Evolutionary conservation across 2,888 invertebrate genomes (phyloP).

Genomic region (Aradus depressus): DNA sequence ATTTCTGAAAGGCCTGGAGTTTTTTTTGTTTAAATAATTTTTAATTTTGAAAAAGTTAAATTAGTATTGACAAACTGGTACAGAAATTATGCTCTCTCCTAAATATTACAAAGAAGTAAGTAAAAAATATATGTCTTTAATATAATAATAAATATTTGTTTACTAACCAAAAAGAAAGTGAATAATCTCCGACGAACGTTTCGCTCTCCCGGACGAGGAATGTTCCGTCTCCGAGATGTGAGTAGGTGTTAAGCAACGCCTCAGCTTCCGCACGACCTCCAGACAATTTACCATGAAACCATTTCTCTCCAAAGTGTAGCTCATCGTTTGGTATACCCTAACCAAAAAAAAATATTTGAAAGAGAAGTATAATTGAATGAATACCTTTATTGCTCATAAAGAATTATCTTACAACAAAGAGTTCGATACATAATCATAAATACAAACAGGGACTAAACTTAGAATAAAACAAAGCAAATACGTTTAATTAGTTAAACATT

Average conservation of each 20-base stretch:
- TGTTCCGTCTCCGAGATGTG: conserved; percentile 79
- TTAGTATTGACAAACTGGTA: too few relatives aligned
- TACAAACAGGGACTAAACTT: too few relatives aligned
- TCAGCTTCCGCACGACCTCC: conserved; percentile 61
- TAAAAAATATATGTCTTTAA: conserved; percentile 1
- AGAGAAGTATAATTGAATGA: too few relatives aligned
- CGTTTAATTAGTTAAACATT: too few relatives aligned
- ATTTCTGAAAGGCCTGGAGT: too few relatives aligned
- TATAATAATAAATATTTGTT: conserved; percentile 1
- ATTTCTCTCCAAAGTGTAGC: conserved; percentile 80
- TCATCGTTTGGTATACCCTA: conserved; percentile 68
- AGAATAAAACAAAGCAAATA: too few relatives aligned
- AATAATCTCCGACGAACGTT: conserved; percentile 92
- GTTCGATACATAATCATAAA: too few relatives aligned
- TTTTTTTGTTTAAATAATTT: too few relatives aligned
- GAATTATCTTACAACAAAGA: too few relatives aligned
- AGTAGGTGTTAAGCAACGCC: conserved; percentile 56
- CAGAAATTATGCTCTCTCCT: too few relatives aligned
- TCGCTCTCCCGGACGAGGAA: conserved; percentile 89
- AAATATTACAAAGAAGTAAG: background rate
- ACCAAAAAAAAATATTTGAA: background rate
- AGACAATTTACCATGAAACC: conserved; percentile 83
- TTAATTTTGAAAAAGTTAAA: too few relatives aligned
- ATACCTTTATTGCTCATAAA: too few relatives aligned
- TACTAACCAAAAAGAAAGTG: conserved; percentile 75